Percentiles rank a stretch among this genome's conserved stretches.
Evolutionary conservation across 2,113 vertebrate genomes (phyloP).

Genomic region (Salvelinus alpinus): DNA sequence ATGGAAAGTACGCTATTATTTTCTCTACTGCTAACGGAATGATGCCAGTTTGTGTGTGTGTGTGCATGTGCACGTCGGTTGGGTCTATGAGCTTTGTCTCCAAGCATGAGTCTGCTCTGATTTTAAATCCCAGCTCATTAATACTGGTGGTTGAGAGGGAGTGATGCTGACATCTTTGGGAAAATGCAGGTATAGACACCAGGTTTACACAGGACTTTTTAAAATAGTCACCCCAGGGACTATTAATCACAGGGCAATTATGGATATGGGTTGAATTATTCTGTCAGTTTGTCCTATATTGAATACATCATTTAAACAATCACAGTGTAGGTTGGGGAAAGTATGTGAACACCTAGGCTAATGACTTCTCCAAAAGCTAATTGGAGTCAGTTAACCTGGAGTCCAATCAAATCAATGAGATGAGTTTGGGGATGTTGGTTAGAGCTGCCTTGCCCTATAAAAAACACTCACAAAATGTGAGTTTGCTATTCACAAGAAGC

Average conservation of each 20-base stretch:
- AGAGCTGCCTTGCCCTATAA: no score
- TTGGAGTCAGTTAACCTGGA: no score
- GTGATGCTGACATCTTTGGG: slow-evolving; percentile 34
- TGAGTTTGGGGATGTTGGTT: no score
- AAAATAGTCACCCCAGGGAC: slow-evolving; percentile 40
- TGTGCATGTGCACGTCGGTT: slow-evolving; percentile 30
- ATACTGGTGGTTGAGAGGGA: background rate
- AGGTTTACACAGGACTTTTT: background rate
- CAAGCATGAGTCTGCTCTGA: background rate
- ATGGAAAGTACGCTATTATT: slow-evolving; percentile 59
- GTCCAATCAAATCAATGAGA: no score
- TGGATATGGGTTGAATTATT: slow-evolving; percentile 29
- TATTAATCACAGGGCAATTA: slow-evolving; percentile 58
- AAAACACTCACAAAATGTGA: no score
- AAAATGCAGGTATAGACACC: slow-evolving; percentile 30
- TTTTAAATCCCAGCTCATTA: slow-evolving; percentile 10
- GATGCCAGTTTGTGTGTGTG: slow-evolving; percentile 56
- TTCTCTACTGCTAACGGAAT: slow-evolving; percentile 62
- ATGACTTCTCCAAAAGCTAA: no score
- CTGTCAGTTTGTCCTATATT: background rate
- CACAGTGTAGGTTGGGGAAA: no score
- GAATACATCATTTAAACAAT: no score
- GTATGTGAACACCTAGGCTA: no score
- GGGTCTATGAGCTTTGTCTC: slow-evolving; percentile 43
- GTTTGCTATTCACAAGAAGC: no score